Evolutionary conservation across 2,797 vertebrate genomes (phyloP).

Genomic region (Brotogeris chrysoptera): DNA sequence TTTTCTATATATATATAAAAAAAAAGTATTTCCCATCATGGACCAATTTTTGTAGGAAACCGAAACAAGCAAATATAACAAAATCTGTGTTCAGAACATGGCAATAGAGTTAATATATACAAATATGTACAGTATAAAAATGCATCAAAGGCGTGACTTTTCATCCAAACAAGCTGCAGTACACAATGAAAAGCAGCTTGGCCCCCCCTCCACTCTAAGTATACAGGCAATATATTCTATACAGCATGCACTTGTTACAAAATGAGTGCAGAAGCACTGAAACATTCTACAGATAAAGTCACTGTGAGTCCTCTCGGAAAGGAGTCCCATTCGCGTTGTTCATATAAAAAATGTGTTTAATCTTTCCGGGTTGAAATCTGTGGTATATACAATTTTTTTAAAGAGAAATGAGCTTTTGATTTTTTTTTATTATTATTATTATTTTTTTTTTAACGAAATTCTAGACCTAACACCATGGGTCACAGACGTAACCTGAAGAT

Average conservation of each 20-base stretch:
- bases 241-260: conserved; percentile 74
- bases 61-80: conserved; percentile 75
- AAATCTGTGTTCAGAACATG: conserved; percentile 77
- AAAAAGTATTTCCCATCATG: conserved; percentile 38
- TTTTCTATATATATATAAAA: conserved; percentile 1
- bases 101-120: conserved; percentile 77
- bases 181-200: conserved; percentile 41
- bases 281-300: conserved; percentile 50
- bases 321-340: not conserved
- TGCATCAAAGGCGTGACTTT: conserved; percentile 63
- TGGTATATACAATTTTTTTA: conserved; percentile 9
- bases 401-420: conserved; percentile 10
- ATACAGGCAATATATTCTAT: conserved; percentile 56
- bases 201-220: not conserved
- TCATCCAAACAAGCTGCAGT: conserved; percentile 66
- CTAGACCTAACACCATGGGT: not conserved
- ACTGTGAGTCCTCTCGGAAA: conserved; percentile 33
- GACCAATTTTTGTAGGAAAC: conserved; percentile 70
- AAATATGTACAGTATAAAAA: conserved; percentile 82
- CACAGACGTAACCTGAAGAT: not conserved
- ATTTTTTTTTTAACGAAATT: not conserved
- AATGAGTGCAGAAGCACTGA: conserved; percentile 42
- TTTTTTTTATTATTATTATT: not conserved
- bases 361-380: conserved; percentile 18
- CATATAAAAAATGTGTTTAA: conserved; percentile 65